phyloP scores from a whole-genome alignment of 1,140 invertebrate genomes.

The Aphaenogaster rudis region DNA sequence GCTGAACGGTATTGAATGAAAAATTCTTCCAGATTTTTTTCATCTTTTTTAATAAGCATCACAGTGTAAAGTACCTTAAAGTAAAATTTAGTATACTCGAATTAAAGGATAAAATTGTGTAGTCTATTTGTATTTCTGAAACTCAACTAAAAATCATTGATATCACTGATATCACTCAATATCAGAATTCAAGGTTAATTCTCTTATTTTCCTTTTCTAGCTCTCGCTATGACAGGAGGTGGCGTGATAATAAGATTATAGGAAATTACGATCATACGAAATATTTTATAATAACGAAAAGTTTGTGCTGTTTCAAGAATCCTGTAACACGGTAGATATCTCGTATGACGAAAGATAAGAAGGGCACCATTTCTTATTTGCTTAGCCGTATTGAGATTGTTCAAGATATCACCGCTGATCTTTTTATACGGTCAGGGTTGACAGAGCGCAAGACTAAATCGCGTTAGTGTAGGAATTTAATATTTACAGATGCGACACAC shows the following conservation, averaged over 20 bases:
- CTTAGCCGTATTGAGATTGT: conserved; percentile 59
- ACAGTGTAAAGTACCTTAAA: neutral
- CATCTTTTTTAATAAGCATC: neutral
- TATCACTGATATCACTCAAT: neutral
- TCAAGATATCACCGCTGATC: conserved; percentile 41
- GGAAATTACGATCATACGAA: neutral
- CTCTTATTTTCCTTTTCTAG: neutral
- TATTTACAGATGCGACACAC: neutral
- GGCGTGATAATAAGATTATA: neutral
- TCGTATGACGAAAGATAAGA: conserved; percentile 56
- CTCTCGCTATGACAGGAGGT: neutral
- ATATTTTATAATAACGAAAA: conserved; percentile 20
- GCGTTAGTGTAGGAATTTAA: conserved; percentile 20
- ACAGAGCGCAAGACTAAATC: conserved; percentile 56
- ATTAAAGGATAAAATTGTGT: neutral
- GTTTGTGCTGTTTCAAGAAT: conserved; percentile 37
- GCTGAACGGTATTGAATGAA: neutral
- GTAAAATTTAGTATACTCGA: neutral
- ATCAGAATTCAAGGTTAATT: neutral
- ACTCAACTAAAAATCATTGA: neutral
- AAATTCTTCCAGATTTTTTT: neutral
- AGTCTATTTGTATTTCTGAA: neutral
- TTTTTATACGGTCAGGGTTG: conserved; percentile 59
- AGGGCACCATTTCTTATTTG: conserved; percentile 67
- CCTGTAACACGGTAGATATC: conserved; percentile 62